phyloP scores from a whole-genome alignment of 2,888 invertebrate genomes.

The Silvanus unidentatus region DNA sequence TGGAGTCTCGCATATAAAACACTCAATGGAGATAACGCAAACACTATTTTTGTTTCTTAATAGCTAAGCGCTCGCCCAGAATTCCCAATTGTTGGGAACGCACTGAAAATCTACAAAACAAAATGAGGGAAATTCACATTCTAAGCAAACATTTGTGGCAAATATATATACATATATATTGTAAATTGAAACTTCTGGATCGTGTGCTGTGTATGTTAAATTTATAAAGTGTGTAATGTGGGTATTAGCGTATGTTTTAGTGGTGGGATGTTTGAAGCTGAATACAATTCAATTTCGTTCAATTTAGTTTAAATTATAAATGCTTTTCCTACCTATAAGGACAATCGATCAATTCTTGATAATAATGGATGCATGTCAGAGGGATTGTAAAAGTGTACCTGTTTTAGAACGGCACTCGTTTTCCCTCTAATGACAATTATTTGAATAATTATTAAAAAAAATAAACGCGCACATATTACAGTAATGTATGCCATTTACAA shows the following conservation, averaged over 20 bases:
- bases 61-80: conserved; percentile 30
- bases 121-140: conserved; percentile 19
- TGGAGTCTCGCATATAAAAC: conserved; percentile 27
- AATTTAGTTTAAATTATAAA: no score
- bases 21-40: conserved; percentile 33
- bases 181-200: conserved; percentile 27
- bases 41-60: conserved; percentile 38
- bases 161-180: conserved; percentile 7
- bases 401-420: no score
- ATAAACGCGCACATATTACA: no score
- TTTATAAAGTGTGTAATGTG: conserved; percentile 11
- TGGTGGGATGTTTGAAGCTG: no score
- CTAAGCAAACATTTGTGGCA: conserved; percentile 17
- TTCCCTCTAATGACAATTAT: no score
- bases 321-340: no score
- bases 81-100: conserved; percentile 28
- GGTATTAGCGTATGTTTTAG: conserved; percentile 4
- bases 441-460: no score
- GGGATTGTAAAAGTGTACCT: no score
- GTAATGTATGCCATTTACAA: conserved; percentile 24
- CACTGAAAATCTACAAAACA: conserved; percentile 11
- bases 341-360: no score
- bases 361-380: no score
- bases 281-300: no score
- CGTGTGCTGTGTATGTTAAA: conserved; percentile 20